A percentile compares a stretch with the other conserved stretches of the same genome.
These are phyloP conservation scores for Drosophila mettleri DNA, from an alignment of 2,888 invertebrate species.

Conservation along the genomic window DNA sequence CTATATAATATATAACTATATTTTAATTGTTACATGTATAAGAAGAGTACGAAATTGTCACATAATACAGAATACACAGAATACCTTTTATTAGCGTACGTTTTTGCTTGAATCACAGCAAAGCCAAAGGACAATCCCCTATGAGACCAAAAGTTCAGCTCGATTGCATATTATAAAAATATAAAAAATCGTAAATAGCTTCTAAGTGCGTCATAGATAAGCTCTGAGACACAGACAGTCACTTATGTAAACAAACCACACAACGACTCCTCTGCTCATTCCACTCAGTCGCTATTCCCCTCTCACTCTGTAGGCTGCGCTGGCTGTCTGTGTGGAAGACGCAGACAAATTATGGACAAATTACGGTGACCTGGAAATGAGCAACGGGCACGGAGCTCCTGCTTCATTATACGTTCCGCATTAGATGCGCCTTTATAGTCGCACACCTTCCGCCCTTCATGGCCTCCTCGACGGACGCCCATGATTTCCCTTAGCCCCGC, in stretches of 20 bases:
- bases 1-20: too few relatives aligned
- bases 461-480: background rate
- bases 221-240: slow-evolving; percentile 54
- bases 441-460: background rate
- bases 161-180: slow-evolving; percentile 57
- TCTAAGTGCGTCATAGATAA: slow-evolving; percentile 75
- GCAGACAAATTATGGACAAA: slow-evolving; percentile 84
- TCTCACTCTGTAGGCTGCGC: slow-evolving; percentile 3
- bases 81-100: slow-evolving; percentile 45
- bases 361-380: slow-evolving; percentile 84
- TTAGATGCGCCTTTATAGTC: slow-evolving; percentile 59
- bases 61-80: too few relatives aligned
- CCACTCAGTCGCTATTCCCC: background rate
- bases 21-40: too few relatives aligned
- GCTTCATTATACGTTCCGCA: slow-evolving; percentile 72
- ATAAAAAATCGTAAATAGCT: slow-evolving; percentile 73
- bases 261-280: background rate
- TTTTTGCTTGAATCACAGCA: slow-evolving; percentile 8
- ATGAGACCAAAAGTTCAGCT: slow-evolving; percentile 24
- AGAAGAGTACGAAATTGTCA: slow-evolving; percentile 36
- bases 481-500: slow-evolving; percentile 10
- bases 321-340: slow-evolving; percentile 64
- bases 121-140: slow-evolving; percentile 23
- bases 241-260: background rate
- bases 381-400: slow-evolving; percentile 71